phyloP scores from a whole-genome alignment of 1,140 invertebrate genomes.

The Megalonaias nervosa region DNA sequence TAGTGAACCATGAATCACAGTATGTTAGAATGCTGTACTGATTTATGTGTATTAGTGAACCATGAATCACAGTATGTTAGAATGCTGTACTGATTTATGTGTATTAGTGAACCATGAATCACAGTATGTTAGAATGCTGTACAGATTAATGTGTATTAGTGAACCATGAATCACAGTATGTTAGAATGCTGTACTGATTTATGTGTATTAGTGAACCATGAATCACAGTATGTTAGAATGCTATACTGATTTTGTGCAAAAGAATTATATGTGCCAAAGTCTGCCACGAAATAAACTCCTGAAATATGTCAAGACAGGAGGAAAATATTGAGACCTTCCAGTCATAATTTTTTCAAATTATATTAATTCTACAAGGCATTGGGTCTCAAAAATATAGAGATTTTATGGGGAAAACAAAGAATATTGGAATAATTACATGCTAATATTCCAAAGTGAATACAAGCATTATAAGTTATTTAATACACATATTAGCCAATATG shows the following conservation, averaged over 20 bases:
- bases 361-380: no score
- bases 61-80: background rate
- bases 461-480: no score
- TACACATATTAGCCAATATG: no score
- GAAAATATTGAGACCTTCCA: background rate
- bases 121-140: constrained; percentile 5
- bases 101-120: background rate
- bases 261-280: background rate
- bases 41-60: background rate
- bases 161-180: background rate
- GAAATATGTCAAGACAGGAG: constrained; percentile 1
- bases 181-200: constrained; percentile 3
- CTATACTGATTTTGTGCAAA: background rate
- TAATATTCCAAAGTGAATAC: no score
- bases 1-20: background rate
- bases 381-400: no score
- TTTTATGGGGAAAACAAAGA: no score
- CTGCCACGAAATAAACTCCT: background rate
- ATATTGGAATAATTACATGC: no score
- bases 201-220: background rate
- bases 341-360: constrained; percentile 8
- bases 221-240: background rate
- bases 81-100: background rate
- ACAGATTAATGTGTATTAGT: background rate
- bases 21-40: constrained; percentile 2